Base-by-base conservation (phyloP, 2,113 vertebrate genomes). In the Silurus meridionalis region DNA sequence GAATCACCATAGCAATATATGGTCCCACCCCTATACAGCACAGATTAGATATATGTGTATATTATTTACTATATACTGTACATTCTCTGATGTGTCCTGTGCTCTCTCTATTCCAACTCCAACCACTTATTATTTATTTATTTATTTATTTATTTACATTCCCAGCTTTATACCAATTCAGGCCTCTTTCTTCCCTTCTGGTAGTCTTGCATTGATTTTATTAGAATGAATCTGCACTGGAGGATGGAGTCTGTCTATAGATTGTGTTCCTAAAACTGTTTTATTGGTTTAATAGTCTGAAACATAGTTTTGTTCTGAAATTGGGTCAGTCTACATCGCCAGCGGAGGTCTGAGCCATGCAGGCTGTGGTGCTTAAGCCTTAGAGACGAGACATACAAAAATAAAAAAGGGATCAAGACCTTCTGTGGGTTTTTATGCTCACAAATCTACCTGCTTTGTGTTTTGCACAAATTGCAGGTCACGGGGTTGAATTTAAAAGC, bases 161-260 rank as follows among this genome's bases (percentile, higher is more conserved):
- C 37, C 37, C 17, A 60, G 3, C 19, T 37, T 46, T 71, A 48
- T 48, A 60, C 25, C 8, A 10, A 75, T 72, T n/a, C 75, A 53
- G 57, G 67, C 25, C 72, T 52, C 5, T 67, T 89, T 75, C 75
- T 78, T 10, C 21, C 74, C 52, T 52, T 28, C 66, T 64, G 25
- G 58, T 71, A 57, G 52, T 52, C 79, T 63, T n/a, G 55, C 89
- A 91, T 88, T 89, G 69, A 92, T 93, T 93, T 37, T 91, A 94
- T 94, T 92, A 91, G 85, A 83, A 85, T 86, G 81, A 88, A 92
- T 92, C 89, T 91, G 91, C 92, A 92, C 37, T 37, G 84, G 89
- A 92, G 85, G 89, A 92, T 90, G 88, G 91, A 92, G 93, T 94
- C 93, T 95, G 94, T 93, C 94, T 95, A 93, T 93, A 94, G 91